Conservation (phyloP, 2,888 invertebrate species). For the Nymphalis c-album region DNA sequence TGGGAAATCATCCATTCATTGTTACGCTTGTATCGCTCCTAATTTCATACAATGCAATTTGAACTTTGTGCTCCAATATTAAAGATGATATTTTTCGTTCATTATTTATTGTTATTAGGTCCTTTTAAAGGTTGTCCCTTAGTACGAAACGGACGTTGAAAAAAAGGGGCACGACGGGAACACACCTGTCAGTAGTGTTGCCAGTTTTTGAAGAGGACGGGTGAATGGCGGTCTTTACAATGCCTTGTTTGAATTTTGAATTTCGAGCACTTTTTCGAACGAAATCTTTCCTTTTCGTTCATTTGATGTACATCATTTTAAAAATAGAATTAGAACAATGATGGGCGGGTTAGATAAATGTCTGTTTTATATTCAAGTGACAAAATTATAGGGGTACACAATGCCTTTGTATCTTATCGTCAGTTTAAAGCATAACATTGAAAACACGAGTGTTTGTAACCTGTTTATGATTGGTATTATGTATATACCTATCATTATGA, state of each 20-base stretch:
- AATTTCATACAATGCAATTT: constrained; percentile 41
- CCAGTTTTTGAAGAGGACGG: constrained; percentile 78
- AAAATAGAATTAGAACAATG: constrained; percentile 14
- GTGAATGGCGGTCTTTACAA: constrained; percentile 71
- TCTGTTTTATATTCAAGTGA: constrained; percentile 1
- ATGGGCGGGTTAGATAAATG: background rate
- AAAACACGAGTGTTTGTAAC: constrained; percentile 1
- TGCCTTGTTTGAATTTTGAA: constrained; percentile 61
- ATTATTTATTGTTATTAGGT: constrained; percentile 41
- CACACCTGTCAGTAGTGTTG: constrained; percentile 80
- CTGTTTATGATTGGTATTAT: background rate
- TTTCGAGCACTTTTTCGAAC: constrained; percentile 47
- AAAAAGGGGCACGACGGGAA: constrained; percentile 79
- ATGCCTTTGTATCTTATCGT: constrained; percentile 5
- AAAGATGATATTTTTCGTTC: constrained; percentile 40
- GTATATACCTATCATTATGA: background rate
- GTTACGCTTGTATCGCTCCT: constrained; percentile 65
- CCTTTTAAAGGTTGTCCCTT: constrained; percentile 46
- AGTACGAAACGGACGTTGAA: constrained; percentile 77
- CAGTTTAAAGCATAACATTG: background rate
- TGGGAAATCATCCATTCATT: constrained; percentile 79
- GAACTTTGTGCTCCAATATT: constrained; percentile 39
- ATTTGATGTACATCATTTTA: constrained; percentile 7
- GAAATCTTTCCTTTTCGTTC: constrained; percentile 28
- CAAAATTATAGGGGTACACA: constrained; percentile 6